Percentiles rank a stretch among this genome's conserved stretches.
Conservation (phyloP, 2,113 vertebrate genomes). For the Leptobrachium leishanense region DNA sequence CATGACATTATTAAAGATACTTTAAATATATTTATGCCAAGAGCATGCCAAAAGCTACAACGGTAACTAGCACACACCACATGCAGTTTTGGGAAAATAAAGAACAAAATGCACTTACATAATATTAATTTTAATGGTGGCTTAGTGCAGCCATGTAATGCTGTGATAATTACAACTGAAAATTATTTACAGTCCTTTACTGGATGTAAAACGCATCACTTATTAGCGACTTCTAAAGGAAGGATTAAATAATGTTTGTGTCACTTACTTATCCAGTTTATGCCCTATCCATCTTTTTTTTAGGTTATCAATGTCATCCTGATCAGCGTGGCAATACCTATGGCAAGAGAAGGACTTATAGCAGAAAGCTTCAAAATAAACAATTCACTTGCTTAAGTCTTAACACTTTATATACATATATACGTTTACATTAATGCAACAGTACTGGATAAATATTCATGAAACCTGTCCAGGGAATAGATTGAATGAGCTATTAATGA, state of each 20-base stretch:
- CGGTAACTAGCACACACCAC: neutral
- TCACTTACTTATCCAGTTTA: conserved; percentile 50
- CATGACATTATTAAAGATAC: too few species aligned
- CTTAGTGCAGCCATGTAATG: neutral
- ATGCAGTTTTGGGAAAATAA: neutral
- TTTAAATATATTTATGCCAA: too few species aligned
- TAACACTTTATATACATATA: conserved; percentile 17
- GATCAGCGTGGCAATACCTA: conserved; percentile 49
- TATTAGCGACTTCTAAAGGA: conserved; percentile 10
- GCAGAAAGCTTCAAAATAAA: conserved; percentile 24
- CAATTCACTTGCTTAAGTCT: neutral
- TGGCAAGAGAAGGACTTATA: conserved; percentile 46
- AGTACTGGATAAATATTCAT: conserved; percentile 15
- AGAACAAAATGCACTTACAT: neutral
- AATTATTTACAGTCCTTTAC: neutral
- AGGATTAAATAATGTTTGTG: neutral
- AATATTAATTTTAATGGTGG: neutral
- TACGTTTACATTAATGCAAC: conserved; percentile 21
- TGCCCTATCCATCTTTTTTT: conserved; percentile 50
- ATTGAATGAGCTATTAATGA: neutral
- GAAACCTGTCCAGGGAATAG: neutral
- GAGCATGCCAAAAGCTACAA: too few species aligned
- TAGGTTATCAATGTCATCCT: conserved; percentile 50
- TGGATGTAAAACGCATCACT: neutral
- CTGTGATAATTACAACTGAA: neutral